Evolutionary conservation across 1,140 invertebrate species (phyloP).

Genomic region (Cydia fagiglandana): DNA sequence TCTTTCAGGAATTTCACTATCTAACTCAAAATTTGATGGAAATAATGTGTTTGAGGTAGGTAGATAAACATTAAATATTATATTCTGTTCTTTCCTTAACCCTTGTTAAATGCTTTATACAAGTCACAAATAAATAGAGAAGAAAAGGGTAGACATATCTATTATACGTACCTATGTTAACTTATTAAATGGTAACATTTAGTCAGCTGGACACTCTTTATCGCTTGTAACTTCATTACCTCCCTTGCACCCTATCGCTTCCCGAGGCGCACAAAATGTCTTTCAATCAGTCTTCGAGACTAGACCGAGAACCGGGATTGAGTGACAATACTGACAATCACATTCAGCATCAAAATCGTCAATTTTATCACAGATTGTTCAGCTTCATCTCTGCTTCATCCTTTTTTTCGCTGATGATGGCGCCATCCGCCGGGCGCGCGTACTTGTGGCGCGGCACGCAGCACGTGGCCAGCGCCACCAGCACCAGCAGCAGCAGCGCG

Average conservation of each 20-base stretch:
- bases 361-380: constrained; percentile 52
- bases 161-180: neutral
- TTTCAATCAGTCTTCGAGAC: neutral
- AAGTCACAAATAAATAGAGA: neutral
- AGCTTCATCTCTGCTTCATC: constrained; percentile 67
- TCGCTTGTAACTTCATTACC: neutral
- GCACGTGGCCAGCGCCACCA: constrained; percentile 49
- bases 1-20: too few species aligned
- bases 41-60: too few species aligned
- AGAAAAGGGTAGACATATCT: neutral
- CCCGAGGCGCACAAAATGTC: neutral
- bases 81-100: too few species aligned
- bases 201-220: neutral
- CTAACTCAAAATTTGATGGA: too few species aligned
- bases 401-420: constrained; percentile 48
- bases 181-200: neutral
- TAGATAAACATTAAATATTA: too few species aligned
- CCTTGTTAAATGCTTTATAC: neutral
- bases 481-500: constrained; percentile 50
- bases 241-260: neutral
- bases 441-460: constrained; percentile 52
- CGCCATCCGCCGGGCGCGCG: constrained; percentile 44
- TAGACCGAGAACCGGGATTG: neutral
- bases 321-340: neutral
- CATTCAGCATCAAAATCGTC: neutral